phyloP scores from a whole-genome alignment of 2,113 vertebrate species.

The Microtus oregoni region DNA sequence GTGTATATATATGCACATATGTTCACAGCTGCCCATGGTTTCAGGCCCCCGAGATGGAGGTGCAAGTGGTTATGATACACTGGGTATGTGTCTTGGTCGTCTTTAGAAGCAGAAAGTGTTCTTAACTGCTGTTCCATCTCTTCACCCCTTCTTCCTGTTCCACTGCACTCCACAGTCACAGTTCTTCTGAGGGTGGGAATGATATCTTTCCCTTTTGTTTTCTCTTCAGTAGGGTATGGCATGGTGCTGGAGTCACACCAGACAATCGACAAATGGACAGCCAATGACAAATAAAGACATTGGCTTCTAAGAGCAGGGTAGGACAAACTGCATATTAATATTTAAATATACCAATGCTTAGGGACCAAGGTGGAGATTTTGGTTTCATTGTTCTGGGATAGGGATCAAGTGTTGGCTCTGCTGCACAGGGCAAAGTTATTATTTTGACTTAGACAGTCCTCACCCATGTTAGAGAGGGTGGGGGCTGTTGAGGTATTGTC shows the following conservation, averaged over 20 bases:
- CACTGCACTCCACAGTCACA: no score
- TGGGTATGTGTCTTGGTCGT: no score
- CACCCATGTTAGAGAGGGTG: accelerated
- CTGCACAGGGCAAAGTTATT: not conserved
- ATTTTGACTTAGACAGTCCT: not conserved
- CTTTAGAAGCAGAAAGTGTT: not conserved
- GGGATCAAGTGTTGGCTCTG: not conserved
- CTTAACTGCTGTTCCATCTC: no score
- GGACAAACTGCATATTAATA: not conserved
- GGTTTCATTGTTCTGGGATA: not conserved
- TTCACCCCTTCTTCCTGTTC: not conserved
- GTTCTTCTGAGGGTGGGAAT: not conserved
- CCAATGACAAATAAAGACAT: not conserved
- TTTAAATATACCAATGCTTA: not conserved
- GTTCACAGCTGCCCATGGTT: no score
- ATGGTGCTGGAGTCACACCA: not conserved
- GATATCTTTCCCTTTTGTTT: not conserved
- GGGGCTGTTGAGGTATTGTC: not conserved
- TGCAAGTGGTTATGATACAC: not conserved
- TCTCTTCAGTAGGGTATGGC: not conserved
- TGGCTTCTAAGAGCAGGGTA: not conserved
- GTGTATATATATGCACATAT: not conserved
- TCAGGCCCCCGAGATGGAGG: no score
- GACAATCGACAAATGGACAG: not conserved
- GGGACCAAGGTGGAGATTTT: not conserved